phyloP scores from a whole-genome alignment of 2,888 invertebrate genomes.

The Uropetala carovei region DNA sequence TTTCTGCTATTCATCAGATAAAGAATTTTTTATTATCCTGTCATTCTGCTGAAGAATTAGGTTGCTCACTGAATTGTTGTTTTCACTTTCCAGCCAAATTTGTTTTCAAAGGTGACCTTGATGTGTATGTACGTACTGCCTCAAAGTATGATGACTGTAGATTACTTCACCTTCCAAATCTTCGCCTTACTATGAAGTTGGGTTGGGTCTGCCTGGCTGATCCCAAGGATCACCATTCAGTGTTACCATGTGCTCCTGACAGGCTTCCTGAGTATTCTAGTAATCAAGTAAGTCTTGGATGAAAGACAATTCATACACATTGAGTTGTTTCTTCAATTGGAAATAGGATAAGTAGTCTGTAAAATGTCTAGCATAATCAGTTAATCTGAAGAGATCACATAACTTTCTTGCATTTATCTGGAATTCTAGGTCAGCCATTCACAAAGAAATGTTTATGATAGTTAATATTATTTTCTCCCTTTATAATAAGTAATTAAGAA shows the following conservation, averaged over 20 bases:
- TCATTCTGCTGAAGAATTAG: not conserved
- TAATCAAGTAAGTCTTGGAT: conserved; percentile 82
- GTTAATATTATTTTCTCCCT: not conserved
- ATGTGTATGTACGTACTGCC: conserved; percentile 96
- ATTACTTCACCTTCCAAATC: conserved; percentile 92
- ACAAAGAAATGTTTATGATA: no score
- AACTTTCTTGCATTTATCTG: not conserved
- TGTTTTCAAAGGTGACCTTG: conserved; percentile 93
- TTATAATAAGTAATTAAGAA: no score
- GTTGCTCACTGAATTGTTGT: not conserved
- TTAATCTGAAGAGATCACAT: not conserved
- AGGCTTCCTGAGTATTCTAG: conserved; percentile 97
- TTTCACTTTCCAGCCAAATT: conserved; percentile 81
- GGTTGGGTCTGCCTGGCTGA: conserved; percentile 95
- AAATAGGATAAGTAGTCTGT: not conserved
- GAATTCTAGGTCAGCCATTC: not conserved
- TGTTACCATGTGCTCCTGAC: conserved; percentile 96
- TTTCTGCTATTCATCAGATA: not conserved
- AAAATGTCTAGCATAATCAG: not conserved
- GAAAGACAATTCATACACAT: conserved; percentile 48
- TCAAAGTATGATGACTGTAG: conserved; percentile 99
- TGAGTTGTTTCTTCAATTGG: conserved; percentile 59
- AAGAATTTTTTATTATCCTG: not conserved
- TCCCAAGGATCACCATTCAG: conserved; percentile 96
- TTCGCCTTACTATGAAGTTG: conserved; percentile 89